These are phyloP conservation scores for Actenoides hombroni DNA, from an alignment of 2,113 vertebrate genomes.

Conservation along the genomic window DNA sequence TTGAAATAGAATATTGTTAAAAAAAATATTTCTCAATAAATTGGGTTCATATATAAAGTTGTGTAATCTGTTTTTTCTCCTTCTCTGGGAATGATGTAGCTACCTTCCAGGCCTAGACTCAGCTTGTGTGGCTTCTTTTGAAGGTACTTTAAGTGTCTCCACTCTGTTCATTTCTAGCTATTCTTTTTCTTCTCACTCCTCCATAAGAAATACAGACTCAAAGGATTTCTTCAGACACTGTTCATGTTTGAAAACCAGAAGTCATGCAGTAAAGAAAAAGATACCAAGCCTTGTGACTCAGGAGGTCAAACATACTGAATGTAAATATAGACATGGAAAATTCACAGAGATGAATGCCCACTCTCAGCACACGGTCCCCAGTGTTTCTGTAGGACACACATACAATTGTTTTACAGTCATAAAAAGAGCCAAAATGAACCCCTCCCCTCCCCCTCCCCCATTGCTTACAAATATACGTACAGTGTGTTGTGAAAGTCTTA, in stretches of 20 bases:
- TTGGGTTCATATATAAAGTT: background rate
- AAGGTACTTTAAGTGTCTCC: background rate
- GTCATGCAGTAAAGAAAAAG: background rate
- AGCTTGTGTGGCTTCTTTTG: background rate
- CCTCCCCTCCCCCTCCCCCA: background rate
- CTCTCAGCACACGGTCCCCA: background rate
- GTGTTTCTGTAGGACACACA: background rate
- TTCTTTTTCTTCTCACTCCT: background rate
- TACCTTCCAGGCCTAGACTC: background rate
- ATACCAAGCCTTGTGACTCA: background rate
- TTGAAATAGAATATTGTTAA: background rate
- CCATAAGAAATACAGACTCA: background rate
- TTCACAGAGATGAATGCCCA: background rate
- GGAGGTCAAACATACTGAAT: background rate
- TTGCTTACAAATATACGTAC: background rate
- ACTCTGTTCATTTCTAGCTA: background rate
- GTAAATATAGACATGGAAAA: background rate
- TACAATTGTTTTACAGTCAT: background rate
- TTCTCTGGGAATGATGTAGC: background rate
- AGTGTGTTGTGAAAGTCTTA: background rate
- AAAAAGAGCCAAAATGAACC: background rate
- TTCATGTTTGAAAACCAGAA: background rate
- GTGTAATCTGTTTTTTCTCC: background rate
- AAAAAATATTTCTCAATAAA: background rate
- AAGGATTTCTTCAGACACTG: background rate